A percentile compares a stretch with the other conserved stretches of the same genome.
These are phyloP conservation scores for Papilio xuthus DNA, from an alignment of 1,140 invertebrate species.

Conservation along the genomic window DNA sequence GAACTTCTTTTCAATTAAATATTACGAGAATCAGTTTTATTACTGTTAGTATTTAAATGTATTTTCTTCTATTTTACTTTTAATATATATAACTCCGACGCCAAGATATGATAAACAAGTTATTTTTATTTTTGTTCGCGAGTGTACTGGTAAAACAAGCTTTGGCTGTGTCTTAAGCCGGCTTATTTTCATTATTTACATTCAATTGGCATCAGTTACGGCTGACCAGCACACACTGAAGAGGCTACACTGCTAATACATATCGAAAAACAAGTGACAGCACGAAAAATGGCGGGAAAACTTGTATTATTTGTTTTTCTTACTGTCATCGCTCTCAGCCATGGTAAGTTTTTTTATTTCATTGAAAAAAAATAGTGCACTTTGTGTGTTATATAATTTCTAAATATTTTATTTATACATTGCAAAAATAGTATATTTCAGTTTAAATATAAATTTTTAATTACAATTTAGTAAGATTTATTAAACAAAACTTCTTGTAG, in stretches of 20 bases:
- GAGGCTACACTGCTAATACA: constrained; percentile 15
- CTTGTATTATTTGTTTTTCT: constrained; percentile 58
- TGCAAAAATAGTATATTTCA: too few species aligned
- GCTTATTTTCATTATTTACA: constrained; percentile 65
- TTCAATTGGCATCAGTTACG: constrained; percentile 53
- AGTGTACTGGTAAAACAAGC: constrained; percentile 65
- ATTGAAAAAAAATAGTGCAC: neutral
- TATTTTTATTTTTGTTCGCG: constrained; percentile 25
- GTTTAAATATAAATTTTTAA: too few species aligned
- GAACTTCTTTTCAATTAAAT: neutral
- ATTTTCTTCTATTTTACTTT: neutral
- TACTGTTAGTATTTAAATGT: constrained; percentile 21
- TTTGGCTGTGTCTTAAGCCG: constrained; percentile 49
- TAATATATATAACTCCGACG: too few species aligned
- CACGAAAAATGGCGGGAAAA: constrained; percentile 54
- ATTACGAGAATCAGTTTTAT: neutral
- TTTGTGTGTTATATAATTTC: neutral
- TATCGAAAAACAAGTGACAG: constrained; percentile 32
- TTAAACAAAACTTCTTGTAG: too few species aligned
- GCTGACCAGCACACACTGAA: constrained; percentile 42
- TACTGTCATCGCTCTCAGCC: constrained; percentile 52
- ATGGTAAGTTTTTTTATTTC: constrained; percentile 58
- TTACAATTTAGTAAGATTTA: too few species aligned
- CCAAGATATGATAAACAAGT: neutral
- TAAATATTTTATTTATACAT: too few species aligned